Conservation (phyloP, 2,113 vertebrate species). For the Ctenodactylus gundi region DNA sequence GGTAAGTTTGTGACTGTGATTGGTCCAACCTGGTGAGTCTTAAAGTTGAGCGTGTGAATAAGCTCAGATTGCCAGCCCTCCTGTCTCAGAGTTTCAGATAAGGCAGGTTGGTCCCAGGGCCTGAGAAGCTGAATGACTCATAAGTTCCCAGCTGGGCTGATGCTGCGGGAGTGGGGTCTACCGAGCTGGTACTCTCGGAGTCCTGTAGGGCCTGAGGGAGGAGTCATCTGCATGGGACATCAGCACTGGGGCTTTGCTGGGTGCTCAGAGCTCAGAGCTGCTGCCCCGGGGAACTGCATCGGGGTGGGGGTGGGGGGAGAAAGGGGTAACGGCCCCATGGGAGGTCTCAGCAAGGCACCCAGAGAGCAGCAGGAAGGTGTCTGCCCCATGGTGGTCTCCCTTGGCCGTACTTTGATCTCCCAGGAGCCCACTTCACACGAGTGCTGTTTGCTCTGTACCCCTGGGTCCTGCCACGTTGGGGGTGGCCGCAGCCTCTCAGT, state of each 20-base stretch:
- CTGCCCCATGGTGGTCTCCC: neutral
- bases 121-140: neutral
- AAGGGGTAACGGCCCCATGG: neutral
- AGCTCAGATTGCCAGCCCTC: neutral
- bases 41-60: rapidly evolving
- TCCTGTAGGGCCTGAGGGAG: too few relatives aligned
- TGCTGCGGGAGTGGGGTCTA: neutral
- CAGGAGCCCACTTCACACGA: too few relatives aligned
- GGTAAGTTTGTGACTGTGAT: too few relatives aligned
- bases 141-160: neutral
- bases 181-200: neutral
- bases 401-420: neutral
- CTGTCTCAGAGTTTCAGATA: rapidly evolving
- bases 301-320: neutral
- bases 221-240: neutral
- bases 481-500: too few relatives aligned
- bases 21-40: neutral
- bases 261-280: neutral
- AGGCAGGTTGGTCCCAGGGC: neutral
- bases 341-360: neutral
- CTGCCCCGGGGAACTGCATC: neutral
- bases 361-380: rapidly evolving
- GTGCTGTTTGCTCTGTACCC: neutral
- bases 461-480: neutral
- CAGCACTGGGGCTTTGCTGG: neutral